Percentiles rank a stretch among this genome's conserved stretches.
Evolutionary conservation across 2,113 vertebrate species (phyloP).

Genomic region (Callospermophilus lateralis): DNA sequence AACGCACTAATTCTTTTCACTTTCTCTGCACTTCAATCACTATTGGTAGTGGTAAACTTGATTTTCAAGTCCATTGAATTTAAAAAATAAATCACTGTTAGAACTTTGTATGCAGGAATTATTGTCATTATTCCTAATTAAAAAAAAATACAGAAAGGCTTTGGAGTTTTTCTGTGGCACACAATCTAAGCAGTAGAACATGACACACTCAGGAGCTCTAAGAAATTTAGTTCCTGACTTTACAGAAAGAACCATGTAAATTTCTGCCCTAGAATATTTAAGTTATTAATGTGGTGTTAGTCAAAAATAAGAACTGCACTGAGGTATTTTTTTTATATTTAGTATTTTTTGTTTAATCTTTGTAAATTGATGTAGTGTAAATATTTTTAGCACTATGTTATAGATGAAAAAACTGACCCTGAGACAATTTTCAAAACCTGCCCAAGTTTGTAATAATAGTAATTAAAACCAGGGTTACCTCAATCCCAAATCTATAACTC

Average conservation of each 20-base stretch:
- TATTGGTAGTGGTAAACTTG: background rate
- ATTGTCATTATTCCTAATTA: background rate
- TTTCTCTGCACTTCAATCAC: background rate
- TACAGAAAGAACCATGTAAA: background rate
- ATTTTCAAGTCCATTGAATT: background rate
- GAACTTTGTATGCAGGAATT: background rate
- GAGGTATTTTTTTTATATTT: background rate
- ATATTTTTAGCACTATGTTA: background rate
- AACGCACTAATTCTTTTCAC: background rate
- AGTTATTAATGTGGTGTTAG: background rate
- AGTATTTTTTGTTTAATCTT: background rate
- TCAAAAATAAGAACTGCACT: background rate
- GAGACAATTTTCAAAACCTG: background rate
- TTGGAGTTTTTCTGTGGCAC: background rate
- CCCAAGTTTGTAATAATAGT: background rate
- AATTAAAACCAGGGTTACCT: background rate
- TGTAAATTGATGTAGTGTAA: background rate
- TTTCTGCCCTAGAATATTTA: background rate
- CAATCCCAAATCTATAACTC: background rate
- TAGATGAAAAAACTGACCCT: background rate
- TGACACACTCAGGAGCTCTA: background rate
- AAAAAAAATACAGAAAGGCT: background rate
- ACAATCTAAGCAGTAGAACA: background rate
- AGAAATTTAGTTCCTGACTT: conserved; percentile 19
- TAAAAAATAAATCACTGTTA: conserved; percentile 1